Percentiles rank a stretch among this genome's conserved stretches.
Evolutionary conservation across 1,140 invertebrate species (phyloP).

Genomic region (Coptotermes formosanus): DNA sequence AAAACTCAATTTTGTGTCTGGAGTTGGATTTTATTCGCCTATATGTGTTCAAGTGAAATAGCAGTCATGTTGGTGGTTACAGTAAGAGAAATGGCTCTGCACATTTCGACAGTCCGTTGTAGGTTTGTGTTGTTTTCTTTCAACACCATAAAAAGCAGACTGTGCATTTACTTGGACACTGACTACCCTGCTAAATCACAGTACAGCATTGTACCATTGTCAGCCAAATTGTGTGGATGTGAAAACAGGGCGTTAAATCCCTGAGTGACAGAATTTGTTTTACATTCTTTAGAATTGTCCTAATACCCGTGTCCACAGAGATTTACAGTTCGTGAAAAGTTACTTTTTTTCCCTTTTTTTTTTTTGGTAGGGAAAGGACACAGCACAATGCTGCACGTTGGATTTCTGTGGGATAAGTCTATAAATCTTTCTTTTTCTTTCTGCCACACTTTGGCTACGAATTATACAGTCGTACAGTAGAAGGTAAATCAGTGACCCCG

Average conservation of each 20-base stretch:
- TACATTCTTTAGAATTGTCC: neutral
- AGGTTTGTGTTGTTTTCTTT: neutral
- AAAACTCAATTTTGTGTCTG: no score
- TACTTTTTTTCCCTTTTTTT: no score
- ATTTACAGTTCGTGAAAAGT: neutral
- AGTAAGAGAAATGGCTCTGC: no score
- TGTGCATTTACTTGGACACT: neutral
- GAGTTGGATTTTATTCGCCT: no score
- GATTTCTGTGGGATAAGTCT: neutral
- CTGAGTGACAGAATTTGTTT: neutral
- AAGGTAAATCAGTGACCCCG: neutral
- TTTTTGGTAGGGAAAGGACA: neutral
- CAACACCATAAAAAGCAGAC: neutral
- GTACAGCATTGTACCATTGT: neutral
- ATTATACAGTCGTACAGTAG: neutral
- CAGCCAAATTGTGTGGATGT: constrained; percentile 3
- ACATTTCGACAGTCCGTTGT: neutral
- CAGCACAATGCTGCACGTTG: neutral
- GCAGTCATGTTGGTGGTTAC: no score
- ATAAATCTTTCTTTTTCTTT: neutral
- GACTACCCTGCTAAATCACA: neutral
- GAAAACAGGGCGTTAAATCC: neutral
- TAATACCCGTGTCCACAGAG: neutral
- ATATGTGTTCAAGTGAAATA: no score
- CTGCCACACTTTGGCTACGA: neutral